phyloP scores from a whole-genome alignment of 2,888 invertebrate genomes.

The Brachyptera putata region DNA sequence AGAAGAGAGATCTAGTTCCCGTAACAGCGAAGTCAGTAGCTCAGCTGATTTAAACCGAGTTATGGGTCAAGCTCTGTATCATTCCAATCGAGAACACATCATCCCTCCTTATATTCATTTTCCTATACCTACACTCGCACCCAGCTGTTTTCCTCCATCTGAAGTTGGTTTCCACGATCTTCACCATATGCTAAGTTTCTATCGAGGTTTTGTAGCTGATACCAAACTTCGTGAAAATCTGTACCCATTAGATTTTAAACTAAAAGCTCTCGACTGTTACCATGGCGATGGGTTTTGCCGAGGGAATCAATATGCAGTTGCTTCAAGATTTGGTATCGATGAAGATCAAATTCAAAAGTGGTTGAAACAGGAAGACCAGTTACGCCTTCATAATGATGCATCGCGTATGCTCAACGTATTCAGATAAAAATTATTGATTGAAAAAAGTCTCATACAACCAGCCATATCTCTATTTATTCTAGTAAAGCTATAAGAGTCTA shows the following conservation, averaged over 20 bases:
- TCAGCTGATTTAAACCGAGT: constrained; percentile 11
- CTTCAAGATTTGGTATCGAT: constrained; percentile 48
- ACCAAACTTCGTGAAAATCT: constrained; percentile 16
- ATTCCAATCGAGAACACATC: constrained; percentile 13
- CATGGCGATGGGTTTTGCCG: constrained; percentile 48
- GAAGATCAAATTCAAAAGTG: constrained; percentile 53
- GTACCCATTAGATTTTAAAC: constrained; percentile 29
- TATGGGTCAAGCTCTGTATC: constrained; percentile 15
- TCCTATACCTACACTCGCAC: neutral
- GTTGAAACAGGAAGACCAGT: constrained; percentile 51
- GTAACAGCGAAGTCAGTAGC: constrained; percentile 7
- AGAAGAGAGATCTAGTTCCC: neutral
- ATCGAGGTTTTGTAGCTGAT: constrained; percentile 21
- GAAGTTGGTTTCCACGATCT: neutral
- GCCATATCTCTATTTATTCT: constrained; percentile 21
- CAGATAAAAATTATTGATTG: neutral
- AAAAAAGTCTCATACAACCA: neutral
- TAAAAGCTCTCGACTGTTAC: constrained; percentile 49
- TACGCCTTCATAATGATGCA: constrained; percentile 29
- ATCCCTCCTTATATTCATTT: neutral
- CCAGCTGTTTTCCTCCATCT: neutral
- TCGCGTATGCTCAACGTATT: constrained; percentile 7
- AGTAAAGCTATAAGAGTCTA: constrained; percentile 17
- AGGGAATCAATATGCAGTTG: constrained; percentile 48
- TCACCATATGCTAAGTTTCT: constrained; percentile 23